phyloP scores from a whole-genome alignment of 2,113 vertebrate genomes.

The Thryonomys swinderianus region DNA sequence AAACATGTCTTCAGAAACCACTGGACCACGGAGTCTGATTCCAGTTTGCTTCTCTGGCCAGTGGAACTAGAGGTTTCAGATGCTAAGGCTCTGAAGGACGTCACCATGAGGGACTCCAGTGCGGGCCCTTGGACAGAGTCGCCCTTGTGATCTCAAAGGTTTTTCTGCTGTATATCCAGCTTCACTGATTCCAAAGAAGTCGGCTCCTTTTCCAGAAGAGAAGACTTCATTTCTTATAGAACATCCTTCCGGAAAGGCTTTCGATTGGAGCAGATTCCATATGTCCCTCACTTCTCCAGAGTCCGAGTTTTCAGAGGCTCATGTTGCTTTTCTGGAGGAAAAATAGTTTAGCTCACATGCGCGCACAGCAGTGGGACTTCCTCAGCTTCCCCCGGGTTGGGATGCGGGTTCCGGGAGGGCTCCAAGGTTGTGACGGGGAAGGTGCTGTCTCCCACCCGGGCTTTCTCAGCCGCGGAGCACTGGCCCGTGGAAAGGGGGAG shows the following conservation, averaged over 20 bases:
- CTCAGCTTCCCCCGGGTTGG: neutral
- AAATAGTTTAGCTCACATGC: neutral
- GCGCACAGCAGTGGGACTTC: neutral
- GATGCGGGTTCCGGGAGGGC: neutral
- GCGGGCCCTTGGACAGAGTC: neutral
- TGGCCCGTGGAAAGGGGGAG: neutral
- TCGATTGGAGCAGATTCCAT: neutral
- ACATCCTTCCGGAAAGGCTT: neutral
- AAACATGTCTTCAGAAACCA: slow-evolving; percentile 17
- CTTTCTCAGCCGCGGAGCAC: neutral
- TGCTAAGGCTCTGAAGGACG: neutral
- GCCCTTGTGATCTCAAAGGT: neutral
- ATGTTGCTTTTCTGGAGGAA: neutral
- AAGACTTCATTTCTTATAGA: slow-evolving; percentile 39
- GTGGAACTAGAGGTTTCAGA: neutral
- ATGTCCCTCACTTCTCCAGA: neutral
- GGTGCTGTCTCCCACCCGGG: slow-evolving; percentile 24
- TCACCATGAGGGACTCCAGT: neutral
- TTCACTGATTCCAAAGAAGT: neutral
- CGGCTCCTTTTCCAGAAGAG: neutral
- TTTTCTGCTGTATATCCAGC: neutral
- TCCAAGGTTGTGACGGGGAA: neutral
- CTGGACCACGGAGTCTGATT: slow-evolving; percentile 1
- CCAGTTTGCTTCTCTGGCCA: neutral
- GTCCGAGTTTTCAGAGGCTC: slow-evolving; percentile 21